Conservation (phyloP, 2,888 invertebrate genomes). For the Drosophila algonquin region DNA sequence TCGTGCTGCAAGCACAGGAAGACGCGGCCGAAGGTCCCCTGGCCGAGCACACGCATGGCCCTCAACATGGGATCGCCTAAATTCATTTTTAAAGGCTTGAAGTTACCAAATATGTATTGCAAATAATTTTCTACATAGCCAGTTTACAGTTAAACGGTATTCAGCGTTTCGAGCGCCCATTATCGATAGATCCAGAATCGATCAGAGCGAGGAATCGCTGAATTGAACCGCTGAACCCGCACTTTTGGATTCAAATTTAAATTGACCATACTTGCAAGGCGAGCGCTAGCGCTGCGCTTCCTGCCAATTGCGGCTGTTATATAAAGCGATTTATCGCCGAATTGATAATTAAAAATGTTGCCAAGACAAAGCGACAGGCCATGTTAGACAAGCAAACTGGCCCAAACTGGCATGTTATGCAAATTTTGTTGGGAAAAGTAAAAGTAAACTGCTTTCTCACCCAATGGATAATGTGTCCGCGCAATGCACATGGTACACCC, state of each 20-base stretch:
- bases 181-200: conserved; percentile 10
- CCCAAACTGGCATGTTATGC: conserved; percentile 59
- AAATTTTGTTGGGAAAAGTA: conserved; percentile 32
- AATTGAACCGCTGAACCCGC: conserved; percentile 1
- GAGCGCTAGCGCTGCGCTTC: conserved; percentile 17
- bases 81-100: conserved; percentile 61
- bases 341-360: conserved; percentile 27
- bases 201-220: not conserved
- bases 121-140: not conserved
- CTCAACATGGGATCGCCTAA: conserved; percentile 71
- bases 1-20: conserved; percentile 69
- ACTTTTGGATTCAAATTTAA: conserved; percentile 12
- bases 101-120: not conserved
- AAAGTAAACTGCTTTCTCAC: too few relatives aligned
- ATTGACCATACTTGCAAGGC: not conserved
- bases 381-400: conserved; percentile 18
- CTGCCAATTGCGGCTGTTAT: conserved; percentile 23
- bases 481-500: not conserved
- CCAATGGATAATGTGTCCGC: conserved; percentile 39
- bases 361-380: conserved; percentile 31
- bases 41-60: conserved; percentile 73
- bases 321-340: conserved; percentile 18
- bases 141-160: conserved; percentile 10
- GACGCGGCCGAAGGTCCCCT: conserved; percentile 79
- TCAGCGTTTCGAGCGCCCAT: not conserved